Evolutionary conservation across 2,888 invertebrate species (phyloP).

Genomic region (Hemistola chrysoprasaria): DNA sequence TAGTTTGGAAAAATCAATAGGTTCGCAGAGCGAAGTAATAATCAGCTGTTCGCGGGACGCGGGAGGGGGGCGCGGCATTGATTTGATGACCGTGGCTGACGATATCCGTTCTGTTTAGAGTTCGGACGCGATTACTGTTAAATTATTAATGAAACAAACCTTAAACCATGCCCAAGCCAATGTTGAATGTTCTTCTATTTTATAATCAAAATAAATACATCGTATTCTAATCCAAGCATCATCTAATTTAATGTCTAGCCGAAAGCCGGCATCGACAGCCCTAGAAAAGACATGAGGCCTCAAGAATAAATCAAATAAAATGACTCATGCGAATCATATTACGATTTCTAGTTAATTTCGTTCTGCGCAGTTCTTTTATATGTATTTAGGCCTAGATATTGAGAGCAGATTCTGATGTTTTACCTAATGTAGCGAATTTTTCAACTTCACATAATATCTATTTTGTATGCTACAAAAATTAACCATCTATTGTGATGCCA

Average conservation of each 20-base stretch:
- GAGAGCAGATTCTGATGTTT: constrained; percentile 4
- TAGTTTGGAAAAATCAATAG: constrained; percentile 76
- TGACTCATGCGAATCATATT: constrained; percentile 43
- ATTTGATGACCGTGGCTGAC: constrained; percentile 72
- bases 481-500: too few relatives aligned
- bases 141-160: constrained; percentile 39
- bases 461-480: too few relatives aligned
- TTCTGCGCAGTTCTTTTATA: constrained; percentile 39
- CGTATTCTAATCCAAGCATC: not conserved
- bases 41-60: constrained; percentile 77
- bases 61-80: constrained; percentile 61
- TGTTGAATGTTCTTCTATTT: constrained; percentile 39
- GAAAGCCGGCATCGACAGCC: constrained; percentile 1
- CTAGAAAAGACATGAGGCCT: constrained; percentile 1
- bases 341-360: constrained; percentile 29
- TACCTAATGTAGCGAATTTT: not conserved
- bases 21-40: constrained; percentile 63
- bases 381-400: constrained; percentile 18
- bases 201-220: constrained; percentile 11
- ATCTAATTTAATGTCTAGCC: not conserved
- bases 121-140: constrained; percentile 49
- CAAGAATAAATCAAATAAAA: constrained; percentile 29
- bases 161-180: constrained; percentile 19
- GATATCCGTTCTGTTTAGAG: constrained; percentile 40
- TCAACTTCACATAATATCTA: too few relatives aligned